A percentile compares a stretch with the other conserved stretches of the same genome.
These are phyloP conservation scores for Solenopsis invicta DNA, from an alignment of 1,140 invertebrate genomes.

Conservation along the genomic window DNA sequence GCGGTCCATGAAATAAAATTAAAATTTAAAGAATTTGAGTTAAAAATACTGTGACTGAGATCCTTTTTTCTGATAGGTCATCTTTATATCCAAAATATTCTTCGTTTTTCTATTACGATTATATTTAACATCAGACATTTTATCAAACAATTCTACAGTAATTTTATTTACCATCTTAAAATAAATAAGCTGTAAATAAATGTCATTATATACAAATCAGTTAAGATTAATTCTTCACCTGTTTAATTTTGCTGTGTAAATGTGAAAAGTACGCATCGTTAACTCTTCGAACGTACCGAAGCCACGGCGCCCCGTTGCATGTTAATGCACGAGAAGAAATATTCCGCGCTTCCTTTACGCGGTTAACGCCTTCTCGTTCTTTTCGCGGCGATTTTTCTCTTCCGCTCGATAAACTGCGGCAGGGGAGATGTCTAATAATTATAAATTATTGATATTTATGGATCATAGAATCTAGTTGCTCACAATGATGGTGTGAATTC, in stretches of 20 bases:
- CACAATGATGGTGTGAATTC: constrained; percentile 30
- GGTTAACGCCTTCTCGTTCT: constrained; percentile 44
- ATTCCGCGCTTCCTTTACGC: constrained; percentile 21
- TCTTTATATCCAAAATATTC: too few species aligned
- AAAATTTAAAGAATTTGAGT: too few species aligned
- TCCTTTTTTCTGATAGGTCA: too few species aligned
- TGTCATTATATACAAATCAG: not conserved
- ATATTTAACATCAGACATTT: not conserved
- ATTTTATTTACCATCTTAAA: constrained; percentile 14
- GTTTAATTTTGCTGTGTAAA: constrained; percentile 5
- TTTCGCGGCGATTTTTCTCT: constrained; percentile 35
- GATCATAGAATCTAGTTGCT: constrained; percentile 34
- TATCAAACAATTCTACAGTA: not conserved
- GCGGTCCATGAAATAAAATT: too few species aligned
- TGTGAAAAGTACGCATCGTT: constrained; percentile 32
- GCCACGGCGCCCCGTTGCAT: not conserved
- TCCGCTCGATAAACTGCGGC: constrained; percentile 51
- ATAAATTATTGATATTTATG: constrained; percentile 64
- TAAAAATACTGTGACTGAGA: too few species aligned
- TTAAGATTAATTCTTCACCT: not conserved
- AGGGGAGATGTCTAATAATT: constrained; percentile 51
- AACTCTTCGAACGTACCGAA: constrained; percentile 26
- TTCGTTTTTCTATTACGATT: too few species aligned
- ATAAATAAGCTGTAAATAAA: not conserved
- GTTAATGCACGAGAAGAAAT: constrained; percentile 45